Base-by-base conservation (phyloP, 2,113 vertebrate species). In the Natator depressus region DNA sequence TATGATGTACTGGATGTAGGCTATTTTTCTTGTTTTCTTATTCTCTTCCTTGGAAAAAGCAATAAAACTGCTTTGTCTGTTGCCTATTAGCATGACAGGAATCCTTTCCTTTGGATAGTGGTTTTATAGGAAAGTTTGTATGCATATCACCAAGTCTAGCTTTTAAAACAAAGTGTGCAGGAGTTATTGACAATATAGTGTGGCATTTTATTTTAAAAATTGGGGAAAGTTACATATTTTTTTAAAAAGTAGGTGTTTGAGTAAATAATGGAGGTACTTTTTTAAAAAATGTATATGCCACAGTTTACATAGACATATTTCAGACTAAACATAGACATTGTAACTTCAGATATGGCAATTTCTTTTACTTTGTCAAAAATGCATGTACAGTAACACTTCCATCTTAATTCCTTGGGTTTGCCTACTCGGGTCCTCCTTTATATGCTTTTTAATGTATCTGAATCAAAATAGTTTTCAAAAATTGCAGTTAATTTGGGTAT, bases 21-120 rank as follows among this genome's bases (percentile, higher is more conserved):
- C 90, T 97, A 54, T 96, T 89, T 50, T 91, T 78, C 91, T 97
- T 90, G 55, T 55, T 96, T 95, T 80, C 92, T 96, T 84, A 42
- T 55, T 91, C 93, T 97, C 78, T 87, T 95, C 94, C 94, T 97
- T 20, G 10, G 95, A 97, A 96, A 98, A 98, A 98, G 98, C 98
- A 98, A 98, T 98, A 98, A 98, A 93, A 94, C 89, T 98, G 98
- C 98, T 98, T 98, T 98, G 90, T 95, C 94, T 97, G 97, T 95
- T 97, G 97, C 97, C 97, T 96, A 6, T 87, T 87, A 86, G 94
- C 97, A 50, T 10, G 94, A 50, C 94, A 95, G 87, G 94, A 94
- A 87, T 91, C 95, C 96, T 96, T 93, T 92, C 93, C 95, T 95
- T 94, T 75, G 93, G 95, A 86, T 87, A 91, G 92, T 54, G 96